phyloP scores from a whole-genome alignment of 1,140 invertebrate genomes.

The Plodia interpunctella region DNA sequence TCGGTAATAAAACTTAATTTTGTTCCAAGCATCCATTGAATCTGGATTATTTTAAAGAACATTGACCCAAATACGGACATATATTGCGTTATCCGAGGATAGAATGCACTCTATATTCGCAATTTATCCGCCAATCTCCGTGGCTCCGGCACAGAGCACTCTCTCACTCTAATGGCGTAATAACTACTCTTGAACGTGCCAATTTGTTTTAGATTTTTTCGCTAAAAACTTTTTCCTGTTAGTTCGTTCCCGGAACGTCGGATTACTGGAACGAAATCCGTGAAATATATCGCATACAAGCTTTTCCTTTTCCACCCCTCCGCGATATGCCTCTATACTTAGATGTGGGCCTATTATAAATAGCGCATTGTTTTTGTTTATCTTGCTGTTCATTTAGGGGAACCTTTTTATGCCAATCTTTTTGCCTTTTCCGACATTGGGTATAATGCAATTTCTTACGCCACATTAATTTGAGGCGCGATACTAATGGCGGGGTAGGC shows the following conservation, averaged over 20 bases:
- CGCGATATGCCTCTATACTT: slow-evolving; percentile 2
- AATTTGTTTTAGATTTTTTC: slow-evolving; percentile 52
- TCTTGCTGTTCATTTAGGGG: not conserved
- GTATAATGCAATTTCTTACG: slow-evolving; percentile 6
- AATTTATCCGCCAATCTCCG: slow-evolving; percentile 50
- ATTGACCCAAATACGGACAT: not conserved
- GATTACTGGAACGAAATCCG: slow-evolving; percentile 25
- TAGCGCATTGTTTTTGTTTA: slow-evolving; percentile 9
- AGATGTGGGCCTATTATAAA: slow-evolving; percentile 8
- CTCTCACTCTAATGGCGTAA: slow-evolving; percentile 54
- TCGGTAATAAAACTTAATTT: too few species aligned
- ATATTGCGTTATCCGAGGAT: not conserved
- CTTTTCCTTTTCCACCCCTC: slow-evolving; percentile 1
- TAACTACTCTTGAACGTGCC: slow-evolving; percentile 51
- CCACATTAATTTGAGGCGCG: not conserved
- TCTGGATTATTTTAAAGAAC: not conserved
- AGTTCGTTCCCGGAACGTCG: slow-evolving; percentile 20
- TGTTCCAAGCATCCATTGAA: not conserved
- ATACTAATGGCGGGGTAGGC: not conserved
- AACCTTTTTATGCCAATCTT: not conserved
- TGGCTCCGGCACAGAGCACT: slow-evolving; percentile 36
- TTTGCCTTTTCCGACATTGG: not conserved
- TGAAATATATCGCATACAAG: slow-evolving; percentile 21
- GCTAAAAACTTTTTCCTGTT: slow-evolving; percentile 42
- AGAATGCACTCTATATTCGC: slow-evolving; percentile 30